These are phyloP conservation scores for Habropoda laboriosa DNA, from an alignment of 1,140 invertebrate species.

Conservation along the genomic window DNA sequence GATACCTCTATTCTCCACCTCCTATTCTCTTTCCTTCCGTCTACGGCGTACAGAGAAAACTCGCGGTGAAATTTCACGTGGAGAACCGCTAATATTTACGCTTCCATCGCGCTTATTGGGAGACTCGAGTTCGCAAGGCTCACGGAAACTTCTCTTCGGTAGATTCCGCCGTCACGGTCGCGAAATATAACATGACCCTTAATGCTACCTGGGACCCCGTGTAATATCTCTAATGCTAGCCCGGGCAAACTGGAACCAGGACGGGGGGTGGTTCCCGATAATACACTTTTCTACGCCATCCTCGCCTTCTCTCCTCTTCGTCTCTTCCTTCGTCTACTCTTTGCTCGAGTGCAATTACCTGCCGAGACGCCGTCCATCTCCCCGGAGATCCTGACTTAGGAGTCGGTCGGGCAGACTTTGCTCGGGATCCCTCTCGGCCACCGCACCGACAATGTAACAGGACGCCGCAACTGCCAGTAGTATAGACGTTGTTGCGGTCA, in stretches of 20 bases:
- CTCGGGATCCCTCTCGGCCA: conserved; percentile 55
- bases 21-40: not conserved
- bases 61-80: conserved; percentile 6
- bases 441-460: conserved; percentile 49
- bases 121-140: not conserved
- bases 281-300: conserved; percentile 52
- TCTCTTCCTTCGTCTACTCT: conserved; percentile 8
- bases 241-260: conserved; percentile 27
- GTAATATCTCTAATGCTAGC: conserved; percentile 53
- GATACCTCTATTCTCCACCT: not conserved
- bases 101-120: conserved; percentile 39
- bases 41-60: not conserved
- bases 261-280: conserved; percentile 57
- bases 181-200: conserved; percentile 45
- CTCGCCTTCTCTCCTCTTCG: conserved; percentile 1
- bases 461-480: conserved; percentile 62
- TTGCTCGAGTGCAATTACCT: conserved; percentile 70
- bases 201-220: conserved; percentile 18
- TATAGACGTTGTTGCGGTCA: conserved; percentile 76
- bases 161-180: conserved; percentile 25
- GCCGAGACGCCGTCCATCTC: conserved; percentile 66
- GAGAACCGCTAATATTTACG: conserved; percentile 23
- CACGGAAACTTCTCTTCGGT: not conserved
- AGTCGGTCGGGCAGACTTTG: conserved; percentile 47
- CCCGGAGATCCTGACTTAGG: conserved; percentile 62